Base-by-base conservation (phyloP, 2,113 vertebrate species). In the Seriola rivoliana region DNA sequence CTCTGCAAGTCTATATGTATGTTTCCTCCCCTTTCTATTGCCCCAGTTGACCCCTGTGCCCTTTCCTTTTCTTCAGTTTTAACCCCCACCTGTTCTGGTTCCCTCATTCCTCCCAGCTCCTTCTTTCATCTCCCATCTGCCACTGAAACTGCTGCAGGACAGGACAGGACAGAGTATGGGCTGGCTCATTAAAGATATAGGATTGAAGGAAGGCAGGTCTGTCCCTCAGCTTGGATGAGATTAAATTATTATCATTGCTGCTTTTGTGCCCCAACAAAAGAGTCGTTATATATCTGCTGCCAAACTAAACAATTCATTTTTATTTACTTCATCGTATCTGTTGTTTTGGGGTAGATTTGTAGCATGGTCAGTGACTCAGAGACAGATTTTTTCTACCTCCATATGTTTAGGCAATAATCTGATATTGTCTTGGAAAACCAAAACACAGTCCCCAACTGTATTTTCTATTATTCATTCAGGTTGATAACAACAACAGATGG, bases 61-160 rank as follows among this genome's bases (percentile, higher is more conserved):
- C 93, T 92, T 71, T 87, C 62, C 77, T 86, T 93, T 88, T 92
- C 86, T 94, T 92, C 71, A 91, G 80, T 91, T 90, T 85, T 82
- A 73, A 85, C 88, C 91, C 91, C 94, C 93, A 92, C 93, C 93
- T 94, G 92, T 92, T 91, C 90, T 79, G 86, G 55, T 87, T 86
- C 81, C 86, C 91, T 86, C 38, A 16, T 32, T 85, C 87, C 88
- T 81, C 90, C 76, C 71, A 34, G 48, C 88, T 91, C 89, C 38
- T 73, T 40, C 91, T 95, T 95, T 95, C 91, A 95, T 94, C 81
- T 90, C 89, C 93, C 95, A 95, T 95, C 95, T 95, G 95, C 80
- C 89, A 84, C 85, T 16, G 70, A 72, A 67, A 78, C 82, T 87
- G 87, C 85, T 57, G 85, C 60, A 88, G 69, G 80, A 84, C 70